Evolutionary conservation across 2,113 vertebrate genomes (phyloP).

Genomic region (Stercorarius parasiticus): DNA sequence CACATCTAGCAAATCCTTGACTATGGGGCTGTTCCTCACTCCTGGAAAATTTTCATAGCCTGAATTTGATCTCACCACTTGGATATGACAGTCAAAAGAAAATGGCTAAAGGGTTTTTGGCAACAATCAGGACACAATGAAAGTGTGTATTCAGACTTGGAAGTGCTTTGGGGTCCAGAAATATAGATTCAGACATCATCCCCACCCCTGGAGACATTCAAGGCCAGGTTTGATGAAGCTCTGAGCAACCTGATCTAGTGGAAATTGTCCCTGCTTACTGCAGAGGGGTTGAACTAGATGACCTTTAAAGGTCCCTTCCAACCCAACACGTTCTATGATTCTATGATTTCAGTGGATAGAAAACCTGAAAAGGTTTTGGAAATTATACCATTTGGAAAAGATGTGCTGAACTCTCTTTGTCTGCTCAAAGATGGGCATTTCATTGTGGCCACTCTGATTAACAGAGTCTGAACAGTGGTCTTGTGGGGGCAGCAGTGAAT

Average conservation of each 20-base stretch:
- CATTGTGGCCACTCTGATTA: not conserved
- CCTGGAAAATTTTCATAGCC: not conserved
- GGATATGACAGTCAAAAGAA: not conserved
- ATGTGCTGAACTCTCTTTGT: not conserved
- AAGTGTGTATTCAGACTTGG: not conserved
- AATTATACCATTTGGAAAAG: not conserved
- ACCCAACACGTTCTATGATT: no score
- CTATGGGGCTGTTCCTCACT: rapidly evolving
- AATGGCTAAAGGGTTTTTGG: not conserved
- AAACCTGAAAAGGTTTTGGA: not conserved
- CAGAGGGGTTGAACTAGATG: no score
- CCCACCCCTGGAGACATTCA: no score
- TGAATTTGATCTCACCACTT: not conserved
- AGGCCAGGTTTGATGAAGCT: no score
- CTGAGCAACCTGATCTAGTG: no score
- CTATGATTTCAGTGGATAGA: not conserved
- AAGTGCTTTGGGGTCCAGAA: not conserved
- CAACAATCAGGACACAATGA: not conserved
- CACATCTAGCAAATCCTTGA: not conserved
- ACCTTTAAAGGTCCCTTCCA: no score
- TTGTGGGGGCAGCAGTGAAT: not conserved
- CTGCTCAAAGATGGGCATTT: rapidly evolving
- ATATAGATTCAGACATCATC: not conserved
- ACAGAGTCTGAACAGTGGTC: not conserved
- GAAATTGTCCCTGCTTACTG: no score